phyloP scores from a whole-genome alignment of 2,888 invertebrate genomes.

The Tridacna gigas region DNA sequence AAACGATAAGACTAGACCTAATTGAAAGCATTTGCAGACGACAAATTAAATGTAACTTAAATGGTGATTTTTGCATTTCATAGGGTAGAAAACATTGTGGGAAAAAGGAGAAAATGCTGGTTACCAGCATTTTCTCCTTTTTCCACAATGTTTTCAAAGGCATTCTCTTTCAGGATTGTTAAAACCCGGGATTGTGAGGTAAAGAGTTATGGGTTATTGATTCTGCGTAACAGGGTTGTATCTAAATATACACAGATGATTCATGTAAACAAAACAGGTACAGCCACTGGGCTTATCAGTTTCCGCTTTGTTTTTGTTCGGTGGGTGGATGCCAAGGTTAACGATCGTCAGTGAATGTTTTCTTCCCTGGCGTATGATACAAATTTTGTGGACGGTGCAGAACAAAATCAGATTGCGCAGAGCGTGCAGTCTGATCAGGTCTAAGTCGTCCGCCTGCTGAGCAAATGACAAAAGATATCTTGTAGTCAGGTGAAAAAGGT shows the following conservation, averaged over 20 bases:
- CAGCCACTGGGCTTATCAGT: slow-evolving; percentile 19
- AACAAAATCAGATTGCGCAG: too few relatives aligned
- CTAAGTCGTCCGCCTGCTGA: too few relatives aligned
- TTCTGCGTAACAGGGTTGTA: slow-evolving; percentile 7
- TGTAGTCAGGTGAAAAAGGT: too few relatives aligned
- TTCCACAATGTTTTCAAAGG: not conserved
- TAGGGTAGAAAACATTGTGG: not conserved
- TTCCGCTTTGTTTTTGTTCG: not conserved
- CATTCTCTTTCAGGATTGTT: not conserved
- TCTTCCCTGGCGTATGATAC: not conserved
- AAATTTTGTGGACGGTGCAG: too few relatives aligned
- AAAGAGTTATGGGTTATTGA: not conserved
- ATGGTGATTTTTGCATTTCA: not conserved
- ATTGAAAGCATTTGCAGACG: not conserved
- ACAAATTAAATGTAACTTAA: not conserved
- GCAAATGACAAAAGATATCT: too few relatives aligned
- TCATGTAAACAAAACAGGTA: slow-evolving; percentile 25
- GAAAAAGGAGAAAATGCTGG: not conserved
- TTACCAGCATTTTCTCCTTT: not conserved
- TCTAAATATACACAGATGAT: not conserved
- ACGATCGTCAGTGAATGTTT: not conserved
- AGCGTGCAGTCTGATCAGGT: too few relatives aligned
- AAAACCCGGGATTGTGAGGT: not conserved
- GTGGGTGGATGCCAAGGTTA: slow-evolving; percentile 13
- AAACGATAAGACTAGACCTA: not conserved